These are phyloP conservation scores for Leptodactylus fuscus DNA, from an alignment of 2,113 vertebrate species.

Conservation along the genomic window DNA sequence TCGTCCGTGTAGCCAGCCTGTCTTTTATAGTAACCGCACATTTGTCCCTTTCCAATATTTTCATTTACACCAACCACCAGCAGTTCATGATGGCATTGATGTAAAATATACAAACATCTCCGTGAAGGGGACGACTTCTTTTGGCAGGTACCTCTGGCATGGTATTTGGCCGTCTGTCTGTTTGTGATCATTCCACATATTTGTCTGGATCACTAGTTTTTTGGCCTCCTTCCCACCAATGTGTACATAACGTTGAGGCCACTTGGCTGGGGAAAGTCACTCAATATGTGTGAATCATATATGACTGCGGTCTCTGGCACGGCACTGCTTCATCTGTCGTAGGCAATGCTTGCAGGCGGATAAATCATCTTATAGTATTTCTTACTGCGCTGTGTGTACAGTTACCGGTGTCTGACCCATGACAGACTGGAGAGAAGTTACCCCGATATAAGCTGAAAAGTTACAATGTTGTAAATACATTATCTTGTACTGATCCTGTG, in stretches of 20 bases:
- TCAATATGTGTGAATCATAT: constrained; percentile 31
- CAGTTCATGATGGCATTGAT: not conserved
- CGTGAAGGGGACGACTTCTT: not conserved
- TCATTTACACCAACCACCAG: not conserved
- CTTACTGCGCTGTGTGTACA: not conserved
- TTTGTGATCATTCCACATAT: constrained; percentile 31
- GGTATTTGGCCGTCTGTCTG: constrained; percentile 15
- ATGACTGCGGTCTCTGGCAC: not conserved
- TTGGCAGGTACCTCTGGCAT: constrained; percentile 17
- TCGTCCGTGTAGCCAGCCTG: too few species aligned
- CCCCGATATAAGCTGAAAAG: too few species aligned
- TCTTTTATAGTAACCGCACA: not conserved
- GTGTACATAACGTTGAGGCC: constrained; percentile 16
- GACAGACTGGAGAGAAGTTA: too few species aligned
- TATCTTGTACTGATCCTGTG: not conserved
- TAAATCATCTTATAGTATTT: not conserved
- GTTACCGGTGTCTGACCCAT: not conserved
- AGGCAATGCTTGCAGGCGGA: too few species aligned
- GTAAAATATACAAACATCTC: constrained; percentile 26
- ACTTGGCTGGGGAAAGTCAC: constrained; percentile 10
- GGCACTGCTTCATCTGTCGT: not conserved
- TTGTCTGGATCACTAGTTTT: constrained; percentile 27
- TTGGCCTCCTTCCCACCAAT: constrained; percentile 2
- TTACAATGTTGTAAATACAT: not conserved
- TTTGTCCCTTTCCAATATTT: not conserved